phyloP scores from a whole-genome alignment of 1,140 invertebrate genomes.

The Agrilus planipennis region DNA sequence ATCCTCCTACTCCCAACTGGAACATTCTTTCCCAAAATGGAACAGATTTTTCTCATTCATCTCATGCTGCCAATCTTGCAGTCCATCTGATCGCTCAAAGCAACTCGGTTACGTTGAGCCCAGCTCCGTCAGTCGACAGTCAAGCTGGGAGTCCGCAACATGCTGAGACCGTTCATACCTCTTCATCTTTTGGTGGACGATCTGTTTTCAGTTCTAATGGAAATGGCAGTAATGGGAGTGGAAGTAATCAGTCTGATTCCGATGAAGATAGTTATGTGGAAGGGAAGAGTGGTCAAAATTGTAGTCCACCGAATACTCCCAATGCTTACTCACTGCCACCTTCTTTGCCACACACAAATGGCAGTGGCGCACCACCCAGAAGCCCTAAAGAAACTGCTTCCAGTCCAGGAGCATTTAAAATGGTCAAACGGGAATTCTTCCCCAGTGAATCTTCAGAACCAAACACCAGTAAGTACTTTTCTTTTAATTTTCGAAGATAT shows the following conservation, averaged over 20 bases:
- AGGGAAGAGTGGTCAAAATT: slow-evolving; percentile 29
- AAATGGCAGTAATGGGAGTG: slow-evolving; percentile 37
- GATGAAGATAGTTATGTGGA: slow-evolving; percentile 50
- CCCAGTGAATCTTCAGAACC: slow-evolving; percentile 63
- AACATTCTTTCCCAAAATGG: slow-evolving; percentile 45
- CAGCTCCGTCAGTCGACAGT: slow-evolving; percentile 78
- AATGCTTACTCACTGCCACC: slow-evolving; percentile 36
- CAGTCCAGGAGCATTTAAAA: slow-evolving; percentile 39
- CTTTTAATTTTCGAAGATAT: too few relatives aligned
- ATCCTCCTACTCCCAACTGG: slow-evolving; percentile 68
- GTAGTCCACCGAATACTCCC: slow-evolving; percentile 51
- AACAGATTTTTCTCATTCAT: slow-evolving; percentile 48
- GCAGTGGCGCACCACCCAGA: slow-evolving; percentile 33
- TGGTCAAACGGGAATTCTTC: slow-evolving; percentile 51
- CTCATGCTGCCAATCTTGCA: slow-evolving; percentile 49
- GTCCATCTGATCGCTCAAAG: slow-evolving; percentile 50
- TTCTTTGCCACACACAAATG: slow-evolving; percentile 31
- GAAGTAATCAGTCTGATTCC: slow-evolving; percentile 63
- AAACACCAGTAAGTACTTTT: slow-evolving; percentile 55
- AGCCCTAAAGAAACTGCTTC: slow-evolving; percentile 34
- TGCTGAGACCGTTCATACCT: slow-evolving; percentile 36
- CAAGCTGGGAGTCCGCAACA: slow-evolving; percentile 71
- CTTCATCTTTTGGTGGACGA: slow-evolving; percentile 26
- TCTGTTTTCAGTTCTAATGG: slow-evolving; percentile 28
- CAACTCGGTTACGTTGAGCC: slow-evolving; percentile 79